Evolutionary conservation across 2,113 vertebrate genomes (phyloP), one percentile per base, ranked within the genome.

Genomic region (Eulemur macaco): DNA sequence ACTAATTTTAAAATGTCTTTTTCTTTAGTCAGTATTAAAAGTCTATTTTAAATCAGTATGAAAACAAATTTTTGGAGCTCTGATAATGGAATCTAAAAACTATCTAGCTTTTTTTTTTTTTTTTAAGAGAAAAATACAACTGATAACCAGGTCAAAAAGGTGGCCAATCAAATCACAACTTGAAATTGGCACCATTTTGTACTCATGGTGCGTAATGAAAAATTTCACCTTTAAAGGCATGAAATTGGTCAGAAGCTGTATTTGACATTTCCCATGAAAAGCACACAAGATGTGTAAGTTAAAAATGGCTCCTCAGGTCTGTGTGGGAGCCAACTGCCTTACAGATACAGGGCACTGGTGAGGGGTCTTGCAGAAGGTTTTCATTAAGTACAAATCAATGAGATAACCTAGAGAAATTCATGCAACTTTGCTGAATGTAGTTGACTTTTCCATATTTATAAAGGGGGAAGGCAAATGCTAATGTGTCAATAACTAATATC

Each of bases 11-110:
- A 94, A 86, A 71, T 8, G 7, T 58, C 39, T 60, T 91, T 80
- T 56, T 87, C 68, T 82, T 87, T 64, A 90, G 74, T 91, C 89
- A 96, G 86, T 96, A 78, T 95, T 98, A 77, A 96, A 92, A 80
- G 20, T 96, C 45, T 60, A 21, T 56, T 85, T 88, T 91, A 85
- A 76, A 97, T 87, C 80, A 96, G 45, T 91, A 86, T 96, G 74
- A 87, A 96, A 84, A 45, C 69, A 91, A 31, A 60, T 81, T 91
- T 85, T 15, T 6, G 56, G 45, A 93, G 37, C 85, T 96, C 34
- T 96, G 87, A 88, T 90, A 81, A 87, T 84, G 64, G 39, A 84
- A 90, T 80, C 60, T 95, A 78, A 95, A 89, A 94, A 93, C 37
- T 85, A 86, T 45, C 58, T 21, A 18, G 21, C 29, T 89, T 42